Base-by-base conservation (phyloP, 1,140 invertebrate species). In the Frieseomelitta varia region DNA sequence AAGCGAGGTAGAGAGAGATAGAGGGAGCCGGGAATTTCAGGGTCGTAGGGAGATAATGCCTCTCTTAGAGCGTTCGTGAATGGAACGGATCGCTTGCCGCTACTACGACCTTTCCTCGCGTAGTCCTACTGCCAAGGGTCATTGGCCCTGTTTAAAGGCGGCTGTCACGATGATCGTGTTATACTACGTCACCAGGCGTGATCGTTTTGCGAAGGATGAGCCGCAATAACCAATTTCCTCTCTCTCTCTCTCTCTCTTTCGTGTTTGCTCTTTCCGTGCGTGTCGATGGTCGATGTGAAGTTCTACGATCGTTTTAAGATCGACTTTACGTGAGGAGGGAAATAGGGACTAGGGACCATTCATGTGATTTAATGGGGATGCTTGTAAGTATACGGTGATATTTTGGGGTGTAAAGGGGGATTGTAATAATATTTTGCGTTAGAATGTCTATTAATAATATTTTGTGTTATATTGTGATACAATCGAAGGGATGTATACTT, bases 31-130 rank as follows among this genome's bases (percentile, higher is more conserved):
- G 86, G 88, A 89, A 88, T 88, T 90, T 91, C 90, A 91, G 87
- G 88, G 86, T 91, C 88, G 86, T 85, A 85, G 81, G 83, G 87
- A 87, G 88, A 84, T 85, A 90, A 89, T 90, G 78, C 88, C 84
- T 89, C 84, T 86, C 82, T 83, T 77, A 77, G 72, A 47, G 77
- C 76, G 74, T 77, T 85, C 80, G 82, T 88, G 86, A 91, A 91
- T 86, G 87, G 78, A 89, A 85, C 83, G 85, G 85, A 91, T 87
- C 85, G 90, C 73, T 79, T 74, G 39, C 63, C 65, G 65, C 51
- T 79, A 84, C 74, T 86, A 72, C 81, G 67, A 86, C 85, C 68
- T 73, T 75, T 84, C 65, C 63, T 76, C 51, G 39, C 47, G 65
- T 76, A 75, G 79, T 69, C 79, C 79, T 81, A 63, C 79, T 27